phyloP scores from a whole-genome alignment of 2,888 invertebrate genomes.

The Thymelicus lineola region DNA sequence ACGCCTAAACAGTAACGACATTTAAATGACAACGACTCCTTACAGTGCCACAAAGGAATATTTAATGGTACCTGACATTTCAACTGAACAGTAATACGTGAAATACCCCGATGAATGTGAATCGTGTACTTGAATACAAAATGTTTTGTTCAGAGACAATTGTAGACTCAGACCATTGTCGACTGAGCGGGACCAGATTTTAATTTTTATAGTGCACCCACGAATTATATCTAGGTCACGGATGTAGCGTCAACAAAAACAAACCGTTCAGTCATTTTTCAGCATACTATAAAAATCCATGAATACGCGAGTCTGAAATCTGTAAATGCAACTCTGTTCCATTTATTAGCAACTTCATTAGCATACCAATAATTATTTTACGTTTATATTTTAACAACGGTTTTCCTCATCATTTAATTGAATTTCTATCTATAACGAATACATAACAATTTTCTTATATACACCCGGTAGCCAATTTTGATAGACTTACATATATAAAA shows the following conservation, averaged over 20 bases:
- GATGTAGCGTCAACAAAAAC: not conserved
- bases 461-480: no score
- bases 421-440: not conserved
- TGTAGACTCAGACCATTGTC: slow-evolving; percentile 12
- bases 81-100: not conserved
- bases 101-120: slow-evolving; percentile 9
- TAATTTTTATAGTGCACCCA: slow-evolving; percentile 10
- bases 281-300: not conserved
- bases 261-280: not conserved
- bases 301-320: not conserved
- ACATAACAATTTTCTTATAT: not conserved
- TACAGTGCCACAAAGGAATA: not conserved
- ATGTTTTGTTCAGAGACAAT: slow-evolving; percentile 22
- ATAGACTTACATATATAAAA: no score
- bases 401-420: not conserved
- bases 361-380: not conserved
- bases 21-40: not conserved
- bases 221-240: not conserved
- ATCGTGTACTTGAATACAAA: slow-evolving; percentile 13
- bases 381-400: not conserved
- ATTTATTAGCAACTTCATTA: not conserved
- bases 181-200: slow-evolving; percentile 1
- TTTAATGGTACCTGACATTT: not conserved
- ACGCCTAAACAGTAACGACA: no score
- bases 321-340: not conserved